Base-by-base conservation (phyloP, 2,797 vertebrate species). In the Chanos chanos region DNA sequence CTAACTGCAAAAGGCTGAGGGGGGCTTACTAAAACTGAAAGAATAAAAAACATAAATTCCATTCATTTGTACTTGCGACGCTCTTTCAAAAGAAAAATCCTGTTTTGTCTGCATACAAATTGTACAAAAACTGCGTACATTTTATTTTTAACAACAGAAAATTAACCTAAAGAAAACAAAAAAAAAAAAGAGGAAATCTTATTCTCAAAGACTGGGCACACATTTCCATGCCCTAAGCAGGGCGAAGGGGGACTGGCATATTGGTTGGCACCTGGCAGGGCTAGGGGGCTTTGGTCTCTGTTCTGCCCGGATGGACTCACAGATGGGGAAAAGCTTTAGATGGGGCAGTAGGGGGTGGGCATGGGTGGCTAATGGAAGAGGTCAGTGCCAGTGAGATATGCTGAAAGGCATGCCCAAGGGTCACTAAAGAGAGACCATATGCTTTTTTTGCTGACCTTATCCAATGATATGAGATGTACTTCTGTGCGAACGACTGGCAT, bases 251-350 rank as follows among this genome's bases (percentile, higher is more conserved):
- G 27, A 68, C 28, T 53, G 68, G 67, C 84, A 87, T 81, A 84
- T 84, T 83, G 82, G 51, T 19, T 66, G 70, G 71, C 74, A 82
- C 81, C 79, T 80, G 78, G 73, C 60, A 70, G 22, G 64, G 73
- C 81, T 57, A 0, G 64, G 44, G 74, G 75, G 68, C 55, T 40
- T 15, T 24, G 68, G 66, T 53, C 43, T 64, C 59, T 41, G 21
- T 18, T n/a, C 50, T 50, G 49, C 60, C 71, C 70, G 55, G 36
- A 43, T 47, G 66, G 66, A 66, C 45, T 63, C 51, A 45, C 82
- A 85, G 81, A 84, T 83, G 80, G 82, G 72, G 50, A 19, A 8
- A 45, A 64, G 74, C 61, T 24, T 39, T 31, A 70, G 55, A 34
- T 33, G 39, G 51, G 40, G 19, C 25, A 36, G 51, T 53, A 48